A percentile compares a stretch with the other conserved stretches of the same genome.
Evolutionary conservation across 2,797 vertebrate genomes (phyloP).

Genomic region (Neoniphon sammara): DNA sequence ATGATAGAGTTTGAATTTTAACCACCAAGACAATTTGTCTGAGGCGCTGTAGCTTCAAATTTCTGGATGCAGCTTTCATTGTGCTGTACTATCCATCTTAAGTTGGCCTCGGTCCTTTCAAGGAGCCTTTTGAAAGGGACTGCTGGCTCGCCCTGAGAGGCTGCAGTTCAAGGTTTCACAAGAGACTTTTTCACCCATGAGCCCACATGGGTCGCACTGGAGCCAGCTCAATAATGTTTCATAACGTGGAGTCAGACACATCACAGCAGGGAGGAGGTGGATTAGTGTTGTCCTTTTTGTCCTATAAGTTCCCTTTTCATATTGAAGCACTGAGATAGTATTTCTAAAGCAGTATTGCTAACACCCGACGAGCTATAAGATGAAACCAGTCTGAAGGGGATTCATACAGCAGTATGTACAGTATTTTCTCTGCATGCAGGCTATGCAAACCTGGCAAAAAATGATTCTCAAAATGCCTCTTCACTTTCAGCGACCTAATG

Average conservation of each 20-base stretch:
- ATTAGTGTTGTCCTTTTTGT: conserved; percentile 36
- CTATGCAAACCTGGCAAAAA: not conserved
- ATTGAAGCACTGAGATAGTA: not conserved
- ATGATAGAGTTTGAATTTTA: too few relatives aligned
- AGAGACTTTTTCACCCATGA: conserved; percentile 52
- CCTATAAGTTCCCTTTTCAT: conserved; percentile 29
- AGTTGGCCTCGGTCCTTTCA: conserved; percentile 35
- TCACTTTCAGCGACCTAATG: not conserved
- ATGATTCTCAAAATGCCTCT: not conserved
- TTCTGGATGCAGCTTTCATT: not conserved
- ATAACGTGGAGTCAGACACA: conserved; percentile 42
- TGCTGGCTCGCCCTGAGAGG: conserved; percentile 39
- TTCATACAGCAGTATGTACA: too few relatives aligned
- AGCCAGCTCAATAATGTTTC: conserved; percentile 52
- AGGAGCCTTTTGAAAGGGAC: conserved; percentile 42
- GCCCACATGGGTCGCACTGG: conserved; percentile 31
- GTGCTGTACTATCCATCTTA: not conserved
- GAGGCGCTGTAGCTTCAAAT: not conserved
- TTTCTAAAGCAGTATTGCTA: not conserved
- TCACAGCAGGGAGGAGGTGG: conserved; percentile 1
- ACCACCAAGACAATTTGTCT: not conserved
- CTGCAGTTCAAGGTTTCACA: conserved; percentile 14
- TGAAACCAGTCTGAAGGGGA: conserved; percentile 8
- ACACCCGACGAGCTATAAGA: not conserved
- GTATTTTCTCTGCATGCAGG: not conserved